Evolutionary conservation across 1,140 invertebrate genomes (phyloP), one percentile per base, ranked within the genome.

Genomic region (Pissodes strobi): DNA sequence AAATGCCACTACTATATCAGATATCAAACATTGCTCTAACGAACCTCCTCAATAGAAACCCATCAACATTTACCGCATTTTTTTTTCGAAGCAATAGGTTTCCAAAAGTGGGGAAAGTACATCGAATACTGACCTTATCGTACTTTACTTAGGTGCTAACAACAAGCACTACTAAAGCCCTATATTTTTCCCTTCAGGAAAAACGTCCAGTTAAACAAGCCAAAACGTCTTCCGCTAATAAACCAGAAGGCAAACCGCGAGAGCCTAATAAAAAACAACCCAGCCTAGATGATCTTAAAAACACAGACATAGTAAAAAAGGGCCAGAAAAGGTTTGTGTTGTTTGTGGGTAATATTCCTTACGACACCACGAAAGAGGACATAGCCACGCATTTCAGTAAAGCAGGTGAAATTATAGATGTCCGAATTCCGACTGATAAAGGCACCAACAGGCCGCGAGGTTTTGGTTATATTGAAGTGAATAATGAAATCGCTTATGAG

Each of bases 341-440:
- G n/a, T 82, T 80, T 67, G 78, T 83, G 45, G 79, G 80, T 62
- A 84, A 84, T 74, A 62, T 83, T 41, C 71, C 80, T 27, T 79
- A 73, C 58, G 69, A 72, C 70, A 67, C 70, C 19, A 80, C 71
- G 1, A 55, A 67, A 55, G 71, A 79, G 2, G 78, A 83, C 23
- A 63, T 84, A 21, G 75, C 74, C n/a, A 75, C 78, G 18, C 81
- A 83, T 69, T 84, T 84, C 58, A 72, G 72, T 3, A 81, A 81
- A 70, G 78, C 77, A 8, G 73, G 76, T 19, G 63, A 76, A 23
- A 69, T 83, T 27, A 60, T 68, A n/a, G 72, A 75, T 43, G 69
- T 84, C 9, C 72, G 78, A 61, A 79, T 83, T 46, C 79, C 78
- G 12, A 74, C 59, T 4, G 72, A 74, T 13, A 71, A 73, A 55